Evolutionary conservation across 2,797 vertebrate species (phyloP).

Genomic region (Arremon aurantiirostris): DNA sequence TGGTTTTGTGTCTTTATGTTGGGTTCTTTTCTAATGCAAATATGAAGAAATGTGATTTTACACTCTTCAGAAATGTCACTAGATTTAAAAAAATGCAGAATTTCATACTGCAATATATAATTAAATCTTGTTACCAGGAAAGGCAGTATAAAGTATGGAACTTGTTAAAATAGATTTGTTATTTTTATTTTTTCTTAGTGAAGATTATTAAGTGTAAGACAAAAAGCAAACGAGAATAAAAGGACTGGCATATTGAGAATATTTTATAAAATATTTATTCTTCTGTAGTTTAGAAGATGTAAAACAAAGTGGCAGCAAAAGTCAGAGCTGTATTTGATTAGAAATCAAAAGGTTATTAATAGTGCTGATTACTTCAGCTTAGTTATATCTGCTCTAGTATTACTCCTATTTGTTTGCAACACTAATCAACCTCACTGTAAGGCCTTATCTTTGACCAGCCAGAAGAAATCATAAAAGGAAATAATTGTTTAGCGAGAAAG

Average conservation of each 20-base stretch:
- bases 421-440: slow-evolving; percentile 60
- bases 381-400: slow-evolving; percentile 47
- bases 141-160: not conserved
- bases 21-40: not conserved
- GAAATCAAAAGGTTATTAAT: slow-evolving; percentile 62
- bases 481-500: slow-evolving; percentile 63
- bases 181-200: not conserved
- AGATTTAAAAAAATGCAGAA: not conserved
- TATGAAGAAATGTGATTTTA: not conserved
- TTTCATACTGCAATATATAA: not conserved
- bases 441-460: slow-evolving; percentile 62
- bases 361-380: slow-evolving; percentile 54
- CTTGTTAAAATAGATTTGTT: not conserved
- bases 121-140: not conserved
- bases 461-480: slow-evolving; percentile 65
- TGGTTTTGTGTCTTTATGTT: not conserved
- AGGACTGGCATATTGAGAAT: not conserved
- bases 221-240: not conserved
- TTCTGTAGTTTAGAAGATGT: slow-evolving; percentile 24
- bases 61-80: not conserved
- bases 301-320: slow-evolving; percentile 59
- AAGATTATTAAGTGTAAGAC: not conserved
- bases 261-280: slow-evolving; percentile 10
- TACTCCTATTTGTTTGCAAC: slow-evolving; percentile 58
- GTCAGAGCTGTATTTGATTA: slow-evolving; percentile 70